Evolutionary conservation across 2,113 vertebrate genomes (phyloP).

Genomic region (Phaethornis superciliosus): DNA sequence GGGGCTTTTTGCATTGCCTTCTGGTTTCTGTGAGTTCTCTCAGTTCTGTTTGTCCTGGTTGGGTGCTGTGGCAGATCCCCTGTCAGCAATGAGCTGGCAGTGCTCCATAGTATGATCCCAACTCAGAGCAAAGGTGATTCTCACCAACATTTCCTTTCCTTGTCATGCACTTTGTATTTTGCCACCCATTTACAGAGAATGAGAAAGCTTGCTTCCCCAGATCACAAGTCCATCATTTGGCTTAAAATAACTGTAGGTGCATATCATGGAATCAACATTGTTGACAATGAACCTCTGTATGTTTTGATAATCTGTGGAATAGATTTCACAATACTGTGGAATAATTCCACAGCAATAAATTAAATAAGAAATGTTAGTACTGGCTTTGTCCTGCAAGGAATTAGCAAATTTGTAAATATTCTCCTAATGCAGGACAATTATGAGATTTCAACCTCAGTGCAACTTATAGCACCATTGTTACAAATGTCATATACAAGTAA

Average conservation of each 20-base stretch:
- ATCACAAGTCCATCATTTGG: neutral
- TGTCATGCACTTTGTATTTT: neutral
- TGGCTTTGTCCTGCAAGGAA: neutral
- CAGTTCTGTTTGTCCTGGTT: neutral
- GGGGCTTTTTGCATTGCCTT: neutral
- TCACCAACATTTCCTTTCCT: neutral
- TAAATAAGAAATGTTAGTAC: neutral
- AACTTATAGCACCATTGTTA: neutral
- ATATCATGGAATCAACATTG: neutral
- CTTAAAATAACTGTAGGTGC: neutral
- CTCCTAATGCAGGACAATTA: neutral
- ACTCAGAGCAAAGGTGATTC: no score
- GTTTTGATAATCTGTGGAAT: neutral
- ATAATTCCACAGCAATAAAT: neutral
- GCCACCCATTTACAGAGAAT: neutral
- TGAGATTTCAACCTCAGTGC: neutral
- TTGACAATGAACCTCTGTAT: neutral
- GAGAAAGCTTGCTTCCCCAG: neutral
- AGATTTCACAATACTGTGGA: neutral
- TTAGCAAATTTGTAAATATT: neutral
- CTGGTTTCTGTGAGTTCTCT: neutral
- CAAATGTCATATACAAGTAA: neutral
- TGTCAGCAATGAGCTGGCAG: fast-evolving
- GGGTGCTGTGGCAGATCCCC: neutral
- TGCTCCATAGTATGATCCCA: neutral